These are phyloP conservation scores for Bellardia bayeri DNA, from an alignment of 2,888 invertebrate genomes.

Conservation along the genomic window DNA sequence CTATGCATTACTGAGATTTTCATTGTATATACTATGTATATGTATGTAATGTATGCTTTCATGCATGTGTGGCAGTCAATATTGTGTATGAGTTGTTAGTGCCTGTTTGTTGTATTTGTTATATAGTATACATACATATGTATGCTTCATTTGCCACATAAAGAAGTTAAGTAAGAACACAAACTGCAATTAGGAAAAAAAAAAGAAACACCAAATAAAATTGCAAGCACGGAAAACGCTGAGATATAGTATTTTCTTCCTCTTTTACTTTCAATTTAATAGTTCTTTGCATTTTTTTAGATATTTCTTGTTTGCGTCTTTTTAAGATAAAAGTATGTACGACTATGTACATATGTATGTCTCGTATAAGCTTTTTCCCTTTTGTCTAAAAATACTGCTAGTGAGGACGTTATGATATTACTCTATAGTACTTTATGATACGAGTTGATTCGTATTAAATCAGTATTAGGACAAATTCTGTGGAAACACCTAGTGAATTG, in stretches of 20 bases:
- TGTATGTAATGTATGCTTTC: constrained; percentile 1
- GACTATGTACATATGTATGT: too few species aligned
- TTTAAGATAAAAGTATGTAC: background rate
- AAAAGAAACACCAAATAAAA: constrained; percentile 27
- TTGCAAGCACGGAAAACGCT: constrained; percentile 34
- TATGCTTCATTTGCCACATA: constrained; percentile 64
- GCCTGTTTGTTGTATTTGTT: constrained; percentile 34
- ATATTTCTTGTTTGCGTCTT: background rate
- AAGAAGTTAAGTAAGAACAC: constrained; percentile 58
- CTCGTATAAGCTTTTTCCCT: background rate
- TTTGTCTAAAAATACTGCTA: background rate
- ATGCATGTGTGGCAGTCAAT: constrained; percentile 35
- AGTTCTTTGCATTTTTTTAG: constrained; percentile 13
- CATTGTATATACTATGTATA: constrained; percentile 4
- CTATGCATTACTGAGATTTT: constrained; percentile 49
- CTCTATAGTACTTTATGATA: background rate
- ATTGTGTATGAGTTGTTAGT: constrained; percentile 1
- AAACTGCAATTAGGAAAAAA: background rate
- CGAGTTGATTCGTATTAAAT: too few species aligned
- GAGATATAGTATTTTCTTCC: constrained; percentile 12
- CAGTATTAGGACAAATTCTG: too few species aligned
- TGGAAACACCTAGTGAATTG: too few species aligned
- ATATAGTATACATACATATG: constrained; percentile 32
- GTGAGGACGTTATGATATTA: background rate
- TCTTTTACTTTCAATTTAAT: constrained; percentile 34